Percentiles rank a stretch among this genome's conserved stretches.
phyloP scores from a whole-genome alignment of 2,797 vertebrate genomes.

The Oreonectes daqikongensis region DNA sequence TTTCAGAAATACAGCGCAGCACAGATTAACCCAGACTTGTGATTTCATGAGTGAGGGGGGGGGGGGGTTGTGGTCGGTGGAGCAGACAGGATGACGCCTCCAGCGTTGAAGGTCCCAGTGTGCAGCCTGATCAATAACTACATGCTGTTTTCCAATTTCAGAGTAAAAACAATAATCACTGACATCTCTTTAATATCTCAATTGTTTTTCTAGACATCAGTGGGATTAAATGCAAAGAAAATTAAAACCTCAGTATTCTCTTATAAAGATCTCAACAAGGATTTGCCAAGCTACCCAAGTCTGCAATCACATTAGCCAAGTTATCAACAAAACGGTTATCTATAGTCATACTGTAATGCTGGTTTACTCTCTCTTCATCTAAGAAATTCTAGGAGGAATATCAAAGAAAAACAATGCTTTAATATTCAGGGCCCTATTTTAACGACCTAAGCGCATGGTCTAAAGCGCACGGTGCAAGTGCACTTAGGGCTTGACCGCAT shows the following conservation, averaged over 20 bases:
- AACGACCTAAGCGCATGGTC: no score
- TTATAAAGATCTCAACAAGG: background rate
- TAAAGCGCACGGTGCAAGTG: no score
- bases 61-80: no score
- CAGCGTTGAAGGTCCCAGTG: conserved; percentile 27
- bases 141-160: conserved; percentile 38
- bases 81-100: conserved; percentile 28
- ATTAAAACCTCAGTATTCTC: background rate
- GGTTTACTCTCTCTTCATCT: no score
- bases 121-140: conserved; percentile 49
- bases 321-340: no score
- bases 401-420: background rate
- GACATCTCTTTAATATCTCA: conserved; percentile 24
- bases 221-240: conserved; percentile 1
- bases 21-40: conserved; percentile 53
- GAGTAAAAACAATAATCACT: conserved; percentile 23
- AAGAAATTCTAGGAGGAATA: background rate
- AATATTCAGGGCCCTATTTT: no score
- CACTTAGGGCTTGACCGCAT: no score
- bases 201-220: background rate
- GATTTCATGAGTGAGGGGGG: conserved; percentile 52
- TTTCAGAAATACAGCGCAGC: conserved; percentile 62
- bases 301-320: background rate
- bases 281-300: background rate
- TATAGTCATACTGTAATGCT: background rate